Base-by-base conservation (phyloP, 2,888 invertebrate genomes). In the Brenthis hecate region DNA sequence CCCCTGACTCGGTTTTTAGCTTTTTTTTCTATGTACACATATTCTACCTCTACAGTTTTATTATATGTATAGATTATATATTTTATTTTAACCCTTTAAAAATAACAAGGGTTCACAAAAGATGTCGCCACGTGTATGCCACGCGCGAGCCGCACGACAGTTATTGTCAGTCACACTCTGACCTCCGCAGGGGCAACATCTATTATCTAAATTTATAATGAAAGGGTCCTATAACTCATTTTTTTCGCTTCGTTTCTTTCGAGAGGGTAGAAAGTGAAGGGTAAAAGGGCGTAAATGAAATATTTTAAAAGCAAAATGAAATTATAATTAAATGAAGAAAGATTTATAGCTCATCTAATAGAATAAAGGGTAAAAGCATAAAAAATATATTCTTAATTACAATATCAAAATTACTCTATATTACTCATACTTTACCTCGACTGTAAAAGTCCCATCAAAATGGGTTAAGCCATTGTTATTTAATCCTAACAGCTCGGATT, bases 81-180 rank as follows among this genome's bases (percentile, higher is more conserved):
- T 32, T 43, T 32, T 11, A 19, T 62, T 53, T 65, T 53, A 32
- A n/a, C 16, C 19, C 54, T 53, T 28, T 62, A 19, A 60, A 68
- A 71, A 70, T 69, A 66, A 72, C 60, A 67, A 74, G 55, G 54
- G n/a, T 19, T 74, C 73, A 85, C 85, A 89, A 88, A 84, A 89
- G 88, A 82, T 80, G 85, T 76, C 82, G 85, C 79, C 89, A 85
- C 82, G 80, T 77, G 83, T 32, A 23, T 8, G 77, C 48, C 87
- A 85, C 85, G 84, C 76, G 87, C 50, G 75, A 13, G 80, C 50
- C 89, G 86, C 87, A 82, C 84, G 89, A 77, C 66, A 19, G n/a
- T 61, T 56, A 66, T 66, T 66, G 66, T 66, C 86, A 86, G 81
- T 85, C 83, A 79, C 76, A 73, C 77, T 81, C 74, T 77, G 76